Evolutionary conservation across 2,113 vertebrate genomes (phyloP), one percentile per base, ranked within the genome.

Genomic region (Pseudopodoces humilis): DNA sequence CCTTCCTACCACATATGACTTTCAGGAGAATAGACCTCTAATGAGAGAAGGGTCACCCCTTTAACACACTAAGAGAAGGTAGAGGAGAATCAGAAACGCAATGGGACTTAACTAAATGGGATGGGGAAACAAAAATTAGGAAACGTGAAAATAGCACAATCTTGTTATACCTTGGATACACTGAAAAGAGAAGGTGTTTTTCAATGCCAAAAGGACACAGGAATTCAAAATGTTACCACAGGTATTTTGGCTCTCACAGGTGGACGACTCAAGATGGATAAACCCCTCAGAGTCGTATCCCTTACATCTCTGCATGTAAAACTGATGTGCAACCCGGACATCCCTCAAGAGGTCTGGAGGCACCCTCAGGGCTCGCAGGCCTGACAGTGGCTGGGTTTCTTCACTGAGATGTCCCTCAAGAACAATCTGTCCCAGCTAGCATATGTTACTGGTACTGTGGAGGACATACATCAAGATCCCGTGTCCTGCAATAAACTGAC

Each of bases 81-180:
- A 16, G 7, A 82, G 10, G 8, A 71, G 49, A 94, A 84, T 20
- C 11, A 71, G 64, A 75, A 82, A 19, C 15, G 5, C 39, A 82
- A 9, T 7, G 12, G 7, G 22, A n/a, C 53, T 60, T 15, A 20
- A n/a, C 7, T 59, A 43, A 72, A 83, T 39, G 12, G 41, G 20
- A 53, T 28, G 11, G 11, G 6, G 5, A 6, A 50, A 62, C 0
- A 79, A 82, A 92, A 76, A 20, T 2, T 14, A 31, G 13, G 30
- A 71, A 64, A 31, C 0, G 0, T 39, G 17, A 83, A 25, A 33
- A 17, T 3, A 41, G 15, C 19, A 67, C 9, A 16, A 13, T 70
- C 39, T 35, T 15, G 4, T 39, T 2, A 1, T 24, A 18, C 7
- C 31, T 44, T 28, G 47, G 18, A 23, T 30, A 52, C 0, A 0